Conservation (phyloP, 2,113 vertebrate genomes). For the Calyptommatus sinebrachiatus region DNA sequence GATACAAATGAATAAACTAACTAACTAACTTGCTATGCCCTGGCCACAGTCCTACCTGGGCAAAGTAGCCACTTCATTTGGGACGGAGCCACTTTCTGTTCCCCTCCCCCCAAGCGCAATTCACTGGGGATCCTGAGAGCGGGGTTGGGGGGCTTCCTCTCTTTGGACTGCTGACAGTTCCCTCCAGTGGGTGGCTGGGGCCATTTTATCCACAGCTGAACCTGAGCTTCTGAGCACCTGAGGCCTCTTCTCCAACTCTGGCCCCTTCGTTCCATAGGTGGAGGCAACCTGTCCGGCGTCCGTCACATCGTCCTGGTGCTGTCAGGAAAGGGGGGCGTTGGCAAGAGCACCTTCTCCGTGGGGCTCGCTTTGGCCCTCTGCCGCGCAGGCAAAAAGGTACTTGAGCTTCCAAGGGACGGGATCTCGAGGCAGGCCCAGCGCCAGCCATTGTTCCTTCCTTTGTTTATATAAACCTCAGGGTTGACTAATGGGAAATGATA, state of each 20-base stretch:
- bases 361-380: slow-evolving; percentile 85
- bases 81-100: too few relatives aligned
- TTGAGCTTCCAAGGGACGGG: not conserved
- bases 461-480: too few relatives aligned
- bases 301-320: slow-evolving; percentile 85
- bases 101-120: too few relatives aligned
- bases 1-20: too few relatives aligned
- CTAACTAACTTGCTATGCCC: too few relatives aligned
- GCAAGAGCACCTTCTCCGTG: slow-evolving; percentile 91
- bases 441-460: too few relatives aligned
- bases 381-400: slow-evolving; percentile 85
- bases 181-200: not conserved
- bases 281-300: slow-evolving; percentile 75
- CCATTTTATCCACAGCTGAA: not conserved
- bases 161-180: not conserved
- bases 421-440: too few relatives aligned
- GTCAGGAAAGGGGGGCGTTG: slow-evolving; percentile 94
- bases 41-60: too few relatives aligned
- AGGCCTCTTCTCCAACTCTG: not conserved
- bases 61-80: too few relatives aligned
- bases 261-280: slow-evolving; percentile 39
- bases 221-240: not conserved
- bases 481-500: too few relatives aligned
- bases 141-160: too few relatives aligned
- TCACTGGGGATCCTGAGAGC: too few relatives aligned